phyloP scores from a whole-genome alignment of 2,113 vertebrate genomes.

The Loxodonta africana region DNA sequence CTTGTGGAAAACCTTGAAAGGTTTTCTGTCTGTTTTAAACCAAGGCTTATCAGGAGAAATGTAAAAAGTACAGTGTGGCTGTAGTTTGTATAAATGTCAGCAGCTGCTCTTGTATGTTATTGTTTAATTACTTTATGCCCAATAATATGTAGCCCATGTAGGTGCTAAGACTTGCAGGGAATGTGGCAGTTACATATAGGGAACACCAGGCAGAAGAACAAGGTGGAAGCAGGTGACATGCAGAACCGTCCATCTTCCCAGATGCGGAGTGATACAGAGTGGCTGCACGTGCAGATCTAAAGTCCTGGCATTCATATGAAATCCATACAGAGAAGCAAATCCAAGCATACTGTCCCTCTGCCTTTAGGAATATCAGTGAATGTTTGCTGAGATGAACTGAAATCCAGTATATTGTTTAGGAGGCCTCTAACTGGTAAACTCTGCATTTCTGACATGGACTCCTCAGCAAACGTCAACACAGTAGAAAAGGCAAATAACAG shows the following conservation, averaged over 20 bases:
- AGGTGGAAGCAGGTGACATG: background rate
- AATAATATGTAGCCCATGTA: fast-evolving
- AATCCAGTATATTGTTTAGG: background rate
- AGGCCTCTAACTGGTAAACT: background rate
- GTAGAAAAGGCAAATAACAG: background rate
- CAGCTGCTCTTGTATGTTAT: background rate
- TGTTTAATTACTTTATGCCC: background rate
- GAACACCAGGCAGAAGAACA: background rate
- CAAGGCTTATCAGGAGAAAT: background rate
- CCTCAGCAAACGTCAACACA: background rate
- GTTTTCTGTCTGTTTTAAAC: background rate
- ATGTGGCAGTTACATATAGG: background rate
- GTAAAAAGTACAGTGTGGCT: background rate
- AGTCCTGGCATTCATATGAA: background rate
- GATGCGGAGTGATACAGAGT: background rate
- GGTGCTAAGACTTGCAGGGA: background rate
- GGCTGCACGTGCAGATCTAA: background rate
- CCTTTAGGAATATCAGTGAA: background rate
- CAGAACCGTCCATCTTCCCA: background rate
- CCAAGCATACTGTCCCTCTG: background rate
- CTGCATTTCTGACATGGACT: background rate
- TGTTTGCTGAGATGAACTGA: background rate
- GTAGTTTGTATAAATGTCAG: background rate
- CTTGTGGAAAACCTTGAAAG: background rate
- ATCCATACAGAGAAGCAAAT: background rate